Percentiles rank a stretch among this genome's conserved stretches.
These are phyloP conservation scores for Pantherophis guttatus DNA, from an alignment of 2,113 vertebrate genomes.

Conservation along the genomic window DNA sequence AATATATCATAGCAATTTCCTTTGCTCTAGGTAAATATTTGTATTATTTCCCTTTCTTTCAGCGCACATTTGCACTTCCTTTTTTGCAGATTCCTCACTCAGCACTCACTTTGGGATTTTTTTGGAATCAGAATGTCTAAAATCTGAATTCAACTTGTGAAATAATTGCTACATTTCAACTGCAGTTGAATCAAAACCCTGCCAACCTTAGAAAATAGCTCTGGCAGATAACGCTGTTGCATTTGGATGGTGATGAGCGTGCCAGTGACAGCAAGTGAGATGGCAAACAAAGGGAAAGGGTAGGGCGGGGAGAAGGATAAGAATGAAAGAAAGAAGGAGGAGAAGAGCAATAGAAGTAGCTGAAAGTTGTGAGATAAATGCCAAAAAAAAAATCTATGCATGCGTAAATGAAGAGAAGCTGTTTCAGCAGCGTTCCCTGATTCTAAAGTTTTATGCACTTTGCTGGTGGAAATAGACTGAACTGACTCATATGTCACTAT, in stretches of 20 bases:
- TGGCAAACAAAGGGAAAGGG: conserved; percentile 68
- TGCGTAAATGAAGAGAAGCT: conserved; percentile 32
- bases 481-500: conserved; percentile 41
- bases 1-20: not conserved
- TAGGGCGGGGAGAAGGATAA: conserved; percentile 52
- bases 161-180: conserved; percentile 54
- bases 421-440: conserved; percentile 37
- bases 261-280: conserved; percentile 44
- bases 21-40: conserved; percentile 49
- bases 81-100: conserved; percentile 53
- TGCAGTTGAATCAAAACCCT: conserved; percentile 52
- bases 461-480: conserved; percentile 34
- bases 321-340: conserved; percentile 38
- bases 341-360: not conserved
- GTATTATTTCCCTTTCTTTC: conserved; percentile 23
- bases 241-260: conserved; percentile 62
- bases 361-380: conserved; percentile 28
- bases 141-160: conserved; percentile 44
- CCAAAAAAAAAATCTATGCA: not conserved
- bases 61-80: conserved; percentile 24
- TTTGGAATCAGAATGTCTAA: conserved; percentile 42
- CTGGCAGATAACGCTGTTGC: conserved; percentile 66
- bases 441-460: conserved; percentile 49
- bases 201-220: conserved; percentile 64
- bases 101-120: conserved; percentile 21